Percentiles rank a stretch among this genome's conserved stretches.
Conservation (phyloP, 1,140 invertebrate species). For the Drosophila rhopaloa region DNA sequence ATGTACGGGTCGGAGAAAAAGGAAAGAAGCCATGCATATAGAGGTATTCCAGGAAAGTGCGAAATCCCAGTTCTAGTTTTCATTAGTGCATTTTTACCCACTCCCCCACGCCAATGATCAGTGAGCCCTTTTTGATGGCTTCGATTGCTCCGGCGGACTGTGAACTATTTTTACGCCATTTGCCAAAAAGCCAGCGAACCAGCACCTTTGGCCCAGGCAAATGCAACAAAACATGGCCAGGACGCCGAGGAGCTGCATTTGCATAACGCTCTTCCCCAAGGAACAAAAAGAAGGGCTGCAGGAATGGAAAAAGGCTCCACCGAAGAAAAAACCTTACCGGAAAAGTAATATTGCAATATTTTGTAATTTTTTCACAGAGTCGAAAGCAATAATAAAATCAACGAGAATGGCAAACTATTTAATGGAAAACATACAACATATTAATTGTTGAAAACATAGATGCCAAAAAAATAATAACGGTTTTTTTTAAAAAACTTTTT, state of each 20-base stretch:
- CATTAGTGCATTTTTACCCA: conserved; percentile 44
- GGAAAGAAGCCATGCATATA: conserved; percentile 17
- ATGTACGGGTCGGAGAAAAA: conserved; percentile 7
- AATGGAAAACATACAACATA: too few species aligned
- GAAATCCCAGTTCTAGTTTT: conserved; percentile 56
- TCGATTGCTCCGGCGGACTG: conserved; percentile 44
- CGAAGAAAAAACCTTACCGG: neutral
- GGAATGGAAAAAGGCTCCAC: conserved; percentile 18
- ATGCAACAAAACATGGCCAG: conserved; percentile 57
- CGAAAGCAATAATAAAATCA: too few species aligned
- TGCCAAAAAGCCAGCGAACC: conserved; percentile 54
- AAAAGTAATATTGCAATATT: too few species aligned
- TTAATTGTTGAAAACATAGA: too few species aligned
- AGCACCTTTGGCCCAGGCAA: conserved; percentile 57
- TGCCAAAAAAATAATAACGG: too few species aligned
- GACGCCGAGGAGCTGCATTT: conserved; percentile 59
- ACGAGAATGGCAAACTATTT: too few species aligned
- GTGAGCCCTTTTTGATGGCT: conserved; percentile 50
- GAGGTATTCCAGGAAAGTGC: conserved; percentile 22
- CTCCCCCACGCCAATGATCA: conserved; percentile 61
- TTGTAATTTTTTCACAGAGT: too few species aligned
- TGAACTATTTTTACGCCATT: conserved; percentile 71
- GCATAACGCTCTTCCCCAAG: conserved; percentile 54
- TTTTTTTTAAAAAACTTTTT: too few species aligned
- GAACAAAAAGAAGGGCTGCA: conserved; percentile 40